Evolutionary conservation across 1,140 invertebrate species (phyloP), one percentile per base, ranked within the genome.

Genomic region (Muscidifurax raptorellus): DNA sequence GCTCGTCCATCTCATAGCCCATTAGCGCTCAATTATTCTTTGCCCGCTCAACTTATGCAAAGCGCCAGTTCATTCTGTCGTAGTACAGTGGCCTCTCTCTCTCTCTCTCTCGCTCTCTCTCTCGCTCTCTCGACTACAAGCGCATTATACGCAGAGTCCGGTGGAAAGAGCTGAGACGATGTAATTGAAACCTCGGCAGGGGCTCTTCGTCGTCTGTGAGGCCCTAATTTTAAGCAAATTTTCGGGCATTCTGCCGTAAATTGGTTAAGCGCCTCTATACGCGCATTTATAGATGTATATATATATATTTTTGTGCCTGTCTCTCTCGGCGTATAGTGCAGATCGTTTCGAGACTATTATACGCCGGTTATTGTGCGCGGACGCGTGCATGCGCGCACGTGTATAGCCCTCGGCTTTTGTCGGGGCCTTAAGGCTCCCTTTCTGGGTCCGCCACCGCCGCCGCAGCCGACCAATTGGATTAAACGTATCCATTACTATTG

Each of bases 401-500:
- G 22, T n/a, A 67, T n/a, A 69, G 75, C 22, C 18, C 18, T 85
- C 69, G 47, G 69, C 84, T 74, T 88, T 90, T 90, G 88, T 88
- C 82, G 84, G 80, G 74, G 80, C 74, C 76, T 83, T 86, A 87
- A 88, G 82, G 86, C 88, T 87, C 85, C 86, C 86, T 85, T 88
- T 86, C 85, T 67, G 47, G 80, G 72, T 59, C 77, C 76, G 75
- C 52, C 6, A 6, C n/a, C n/a, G n/a, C 36, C 36, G 36, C 69
- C 80, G 74, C 18, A 67, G 66, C 59, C 82, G 80, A 87, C 87
- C 90, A 91, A 91, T 91, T 91, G 90, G 90, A 92, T 92, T 92
- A 91, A 91, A 91, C 85, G 88, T 92, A 92, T 92, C 90, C 87
- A 90, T 92, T 92, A 92, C 90, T 85, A 89, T 89, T 90, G 89